Evolutionary conservation across 1,140 invertebrate species (phyloP), one percentile per base, ranked within the genome.

Genomic region (Parasteatoda tepidariorum): DNA sequence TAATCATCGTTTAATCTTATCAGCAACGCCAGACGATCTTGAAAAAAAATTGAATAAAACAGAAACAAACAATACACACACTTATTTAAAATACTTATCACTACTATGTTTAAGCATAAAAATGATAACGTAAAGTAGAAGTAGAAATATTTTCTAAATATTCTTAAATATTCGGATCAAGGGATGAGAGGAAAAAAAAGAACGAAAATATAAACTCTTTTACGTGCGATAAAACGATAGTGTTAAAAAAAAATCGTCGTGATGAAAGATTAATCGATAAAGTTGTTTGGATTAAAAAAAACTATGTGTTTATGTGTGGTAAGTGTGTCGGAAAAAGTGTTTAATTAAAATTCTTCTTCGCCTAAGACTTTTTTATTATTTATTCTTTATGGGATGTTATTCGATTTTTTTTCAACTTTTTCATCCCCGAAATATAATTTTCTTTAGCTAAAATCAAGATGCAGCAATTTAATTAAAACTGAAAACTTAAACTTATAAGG

Each of bases 261-360:
- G 62, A 18, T 66, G 62, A 66, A 66, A 66, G 62, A 66, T 66
- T 66, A 66, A 66, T 66, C 62, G 30, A 33, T n/a, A 4, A 31
- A 13, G 62, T n/a, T 66, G 62, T 66, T 66, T 66, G 30, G 62
- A 66, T 66, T 31, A 66, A 66, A 28, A 66, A 2, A 66, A 13
- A 28, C 7, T 18, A 18, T 6, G 26, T 66, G 62, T 66, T 66
- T 66, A 66, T 66, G 31, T 33, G 62, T 66, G 62, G 62, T n/a
- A 66, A 66, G 26, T 28, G 26, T 28, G 26, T 30, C 62, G 62
- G 62, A 28, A 66, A 66, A 66, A 6, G 62, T 66, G 62, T 66
- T 66, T 66, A 66, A 66, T 66, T 66, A 66, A 66, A 66, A 28
- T 66, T 66, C 4, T 13, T 24, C 62, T 48, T 48, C 38, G 5